Conservation (phyloP, 2,113 vertebrate genomes). For the Solenodon paradoxus region DNA sequence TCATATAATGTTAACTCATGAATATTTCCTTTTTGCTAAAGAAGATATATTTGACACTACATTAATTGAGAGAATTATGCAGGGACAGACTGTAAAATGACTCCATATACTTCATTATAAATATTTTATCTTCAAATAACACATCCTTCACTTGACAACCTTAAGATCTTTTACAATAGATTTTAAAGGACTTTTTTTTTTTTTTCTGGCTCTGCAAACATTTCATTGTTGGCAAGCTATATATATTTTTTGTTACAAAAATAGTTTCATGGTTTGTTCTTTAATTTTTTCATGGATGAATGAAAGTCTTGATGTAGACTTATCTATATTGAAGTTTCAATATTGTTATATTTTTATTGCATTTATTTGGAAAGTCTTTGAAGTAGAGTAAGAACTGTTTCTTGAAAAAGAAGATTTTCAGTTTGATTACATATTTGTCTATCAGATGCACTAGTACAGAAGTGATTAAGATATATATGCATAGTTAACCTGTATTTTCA, state of each 20-base stretch:
- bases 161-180: constrained; percentile 3
- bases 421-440: not conserved
- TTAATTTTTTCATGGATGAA: not conserved
- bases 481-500: not conserved
- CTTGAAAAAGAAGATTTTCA: not conserved
- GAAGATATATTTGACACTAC: not conserved
- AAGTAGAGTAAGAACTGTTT: not conserved
- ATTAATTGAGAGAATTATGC: not conserved
- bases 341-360: not conserved
- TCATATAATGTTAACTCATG: not conserved
- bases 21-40: not conserved
- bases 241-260: not conserved
- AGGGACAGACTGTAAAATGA: not conserved
- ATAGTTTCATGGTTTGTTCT: not conserved
- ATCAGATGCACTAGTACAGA: not conserved
- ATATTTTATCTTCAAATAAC: not conserved
- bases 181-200: not conserved
- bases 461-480: not conserved
- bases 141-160: not conserved
- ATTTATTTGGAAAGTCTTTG: not conserved
- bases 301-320: not conserved
- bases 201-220: not conserved
- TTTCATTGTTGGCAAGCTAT: not conserved
- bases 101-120: not conserved
- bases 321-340: not conserved